phyloP scores from a whole-genome alignment of 2,113 vertebrate species.

The Hippocampus mohnikei region DNA sequence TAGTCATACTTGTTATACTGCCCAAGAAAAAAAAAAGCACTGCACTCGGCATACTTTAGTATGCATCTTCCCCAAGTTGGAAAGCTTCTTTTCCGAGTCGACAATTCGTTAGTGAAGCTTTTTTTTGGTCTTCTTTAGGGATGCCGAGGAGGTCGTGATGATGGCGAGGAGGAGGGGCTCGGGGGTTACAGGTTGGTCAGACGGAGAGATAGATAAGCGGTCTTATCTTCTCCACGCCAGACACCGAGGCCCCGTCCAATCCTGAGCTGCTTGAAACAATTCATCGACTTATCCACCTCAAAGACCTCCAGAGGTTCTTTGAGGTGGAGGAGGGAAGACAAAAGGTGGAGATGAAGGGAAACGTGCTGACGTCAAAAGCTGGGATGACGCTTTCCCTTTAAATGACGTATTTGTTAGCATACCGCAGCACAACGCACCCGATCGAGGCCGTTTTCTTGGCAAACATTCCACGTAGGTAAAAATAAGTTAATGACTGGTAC shows the following conservation, averaged over 20 bases:
- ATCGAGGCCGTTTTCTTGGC: not conserved
- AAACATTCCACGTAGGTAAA: too few species aligned
- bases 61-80: not conserved
- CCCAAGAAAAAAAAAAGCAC: too few species aligned
- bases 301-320: not conserved
- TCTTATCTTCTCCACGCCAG: conserved; percentile 5
- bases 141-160: not conserved
- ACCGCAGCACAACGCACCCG: not conserved
- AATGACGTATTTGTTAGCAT: not conserved
- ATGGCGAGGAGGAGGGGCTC: not conserved
- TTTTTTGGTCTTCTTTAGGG: not conserved
- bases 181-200: not conserved
- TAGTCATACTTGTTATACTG: too few species aligned
- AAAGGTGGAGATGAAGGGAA: not conserved
- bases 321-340: not conserved
- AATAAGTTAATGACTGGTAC: too few species aligned
- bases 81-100: not conserved
- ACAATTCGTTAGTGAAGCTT: not conserved
- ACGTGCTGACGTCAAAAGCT: not conserved
- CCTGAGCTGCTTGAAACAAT: conserved; percentile 5
- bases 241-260: conserved; percentile 3
- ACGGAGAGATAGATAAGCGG: conserved; percentile 3
- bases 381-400: not conserved
- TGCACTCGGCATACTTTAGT: not conserved
- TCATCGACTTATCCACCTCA: conserved; percentile 1